Base-by-base conservation (phyloP, 2,888 invertebrate genomes). In the Lasioglossum villosulum region DNA sequence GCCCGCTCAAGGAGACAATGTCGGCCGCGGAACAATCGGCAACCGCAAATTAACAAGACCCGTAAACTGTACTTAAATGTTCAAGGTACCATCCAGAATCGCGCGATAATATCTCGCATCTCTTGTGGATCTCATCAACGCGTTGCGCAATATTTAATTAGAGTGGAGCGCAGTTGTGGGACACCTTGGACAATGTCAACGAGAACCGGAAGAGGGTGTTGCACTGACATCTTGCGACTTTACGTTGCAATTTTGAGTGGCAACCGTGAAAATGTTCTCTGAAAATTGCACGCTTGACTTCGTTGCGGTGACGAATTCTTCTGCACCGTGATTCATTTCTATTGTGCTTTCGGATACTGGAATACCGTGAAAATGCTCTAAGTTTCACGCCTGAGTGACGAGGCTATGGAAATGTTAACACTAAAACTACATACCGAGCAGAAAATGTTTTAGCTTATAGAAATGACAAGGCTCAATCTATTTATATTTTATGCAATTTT, bases 21-120 rank as follows among this genome's bases (percentile, higher is more conserved):
- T 42, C 16, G 45, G 37, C 68, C 68, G 45, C 68, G 82, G 59
- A 81, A 30, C 52, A 27, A 81, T 70, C 73, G 82, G 39, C 80
- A 48, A 59, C 82, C 74, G 82, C 48, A 75, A 72, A 72, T 45
- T 45, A 72, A 42, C 42, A 19, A 68, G 34, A 37, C 34, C 34
- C 23, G 37, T 37, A 68, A 68, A 68, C 68, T 68, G 68, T 68
- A 68, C 37, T 68, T 37, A 68, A 37, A 68, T 37, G 23, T 37
- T 68, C 68, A 68, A 68, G 34, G 19, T 34, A 1, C 23, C 37
- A 23, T 68, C 37, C 37, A 37, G 30, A 30, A 66, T 34, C 30
- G 30, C 66, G 66, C 16, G 34, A 66, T 66, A 27, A 66, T 66
- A 27, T 1, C 27, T 59, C 66, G 66, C 30, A 23, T 68, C 68